Evolutionary conservation across 2,797 vertebrate species (phyloP), one percentile per base, ranked within the genome.

Genomic region (Allobates femoralis): DNA sequence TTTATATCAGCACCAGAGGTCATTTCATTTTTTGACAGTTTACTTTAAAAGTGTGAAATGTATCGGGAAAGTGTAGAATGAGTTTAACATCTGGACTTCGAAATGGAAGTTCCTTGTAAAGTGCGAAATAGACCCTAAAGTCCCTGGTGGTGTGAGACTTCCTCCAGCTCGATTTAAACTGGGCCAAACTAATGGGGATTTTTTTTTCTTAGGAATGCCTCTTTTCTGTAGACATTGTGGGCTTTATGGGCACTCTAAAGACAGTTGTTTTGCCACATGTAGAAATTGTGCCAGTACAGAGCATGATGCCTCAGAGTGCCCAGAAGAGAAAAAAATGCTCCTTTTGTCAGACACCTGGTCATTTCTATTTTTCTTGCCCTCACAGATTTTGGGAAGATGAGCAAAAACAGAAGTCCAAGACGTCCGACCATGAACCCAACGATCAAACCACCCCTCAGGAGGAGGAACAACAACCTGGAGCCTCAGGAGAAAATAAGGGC

Each of bases 71-170:
- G 12, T 62, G 3, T 2, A 10, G 1, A 62, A 62, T 8, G 58
- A 62, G 3, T n/a, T 8, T 30, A 2, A 10, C 1, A 28, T 66
- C 14, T 66, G 64, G 64, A 66, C 64, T 0, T 18, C 64, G 0
- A 66, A 66, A 2, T 66, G 30, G 28, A 32, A 5, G 7, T 66
- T 32, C 8, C 0, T 6, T 7, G 64, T 66, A 0, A 32, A 3
- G 0, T 32, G 30, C 2, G 2, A 15, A 0, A 32, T 18, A 6
- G 30, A 16, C 2, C 0, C 16, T 0, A 19, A 2, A 0, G 16
- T 15, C 1, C 3, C 11, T 0, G 14, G 3, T 1, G 14, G 60
- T 28, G 0, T 64, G 0, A 3, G 5, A 5, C 0, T 30, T 0
- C 64, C 64, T 1, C 64, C 64, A 1, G 64, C 64, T 0, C 28